phyloP scores from a whole-genome alignment of 2,888 invertebrate genomes.

The Pherbina coryleti region DNA sequence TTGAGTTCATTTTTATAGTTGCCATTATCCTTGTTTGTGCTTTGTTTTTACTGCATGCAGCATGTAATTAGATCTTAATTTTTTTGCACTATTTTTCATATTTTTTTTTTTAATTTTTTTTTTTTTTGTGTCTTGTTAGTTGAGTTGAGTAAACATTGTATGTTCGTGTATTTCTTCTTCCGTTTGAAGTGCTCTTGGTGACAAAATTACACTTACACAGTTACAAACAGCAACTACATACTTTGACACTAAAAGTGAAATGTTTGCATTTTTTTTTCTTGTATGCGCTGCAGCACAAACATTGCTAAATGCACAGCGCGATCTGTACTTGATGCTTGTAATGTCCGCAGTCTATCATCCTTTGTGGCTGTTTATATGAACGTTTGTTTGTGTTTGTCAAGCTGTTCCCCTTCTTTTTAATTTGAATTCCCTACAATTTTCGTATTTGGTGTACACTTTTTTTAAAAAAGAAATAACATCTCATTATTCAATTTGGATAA shows the following conservation, averaged over 20 bases:
- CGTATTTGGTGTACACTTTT: neutral
- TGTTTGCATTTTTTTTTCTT: neutral
- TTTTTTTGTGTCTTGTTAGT: neutral
- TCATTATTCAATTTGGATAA: constrained; percentile 3
- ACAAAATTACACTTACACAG: constrained; percentile 12
- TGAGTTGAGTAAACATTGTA: too few species aligned
- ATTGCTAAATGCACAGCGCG: neutral
- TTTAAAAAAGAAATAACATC: neutral
- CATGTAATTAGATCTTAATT: constrained; percentile 25
- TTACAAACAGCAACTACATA: neutral
- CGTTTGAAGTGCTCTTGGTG: neutral
- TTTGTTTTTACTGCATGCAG: constrained; percentile 12
- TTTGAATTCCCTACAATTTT: too few species aligned
- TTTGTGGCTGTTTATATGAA: neutral
- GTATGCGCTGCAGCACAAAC: neutral
- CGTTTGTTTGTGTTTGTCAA: too few species aligned
- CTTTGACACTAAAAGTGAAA: neutral
- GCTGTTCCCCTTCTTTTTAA: too few species aligned
- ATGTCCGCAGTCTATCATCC: neutral
- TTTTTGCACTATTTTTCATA: neutral
- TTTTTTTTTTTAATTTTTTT: neutral
- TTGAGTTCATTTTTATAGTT: neutral
- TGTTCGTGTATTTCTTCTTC: neutral
- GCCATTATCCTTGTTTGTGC: neutral
- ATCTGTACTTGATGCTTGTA: constrained; percentile 9